These are phyloP conservation scores for Ectemnius lituratus DNA, from an alignment of 2,888 invertebrate species.

Conservation along the genomic window DNA sequence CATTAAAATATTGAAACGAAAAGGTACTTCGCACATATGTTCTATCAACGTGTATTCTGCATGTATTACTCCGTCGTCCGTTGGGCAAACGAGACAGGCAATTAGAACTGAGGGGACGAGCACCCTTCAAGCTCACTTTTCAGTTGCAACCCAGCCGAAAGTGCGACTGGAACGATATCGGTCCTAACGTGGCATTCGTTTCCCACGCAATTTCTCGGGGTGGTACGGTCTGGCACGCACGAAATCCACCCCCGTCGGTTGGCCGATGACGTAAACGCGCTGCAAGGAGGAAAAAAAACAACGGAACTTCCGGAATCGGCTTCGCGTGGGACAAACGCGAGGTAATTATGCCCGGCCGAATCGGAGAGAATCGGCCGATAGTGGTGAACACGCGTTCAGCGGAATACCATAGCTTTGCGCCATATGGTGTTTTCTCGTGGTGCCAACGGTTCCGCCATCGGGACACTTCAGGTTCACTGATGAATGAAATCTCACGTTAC, in stretches of 20 bases:
- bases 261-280: constrained; percentile 29
- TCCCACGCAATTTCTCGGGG: constrained; percentile 57
- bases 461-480: not conserved
- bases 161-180: constrained; percentile 31
- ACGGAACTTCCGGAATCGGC: constrained; percentile 27
- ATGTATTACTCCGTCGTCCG: too few species aligned
- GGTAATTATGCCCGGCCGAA: constrained; percentile 41
- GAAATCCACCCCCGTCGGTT: constrained; percentile 42
- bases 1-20: too few species aligned
- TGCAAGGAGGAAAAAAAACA: constrained; percentile 40
- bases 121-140: too few species aligned
- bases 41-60: too few species aligned
- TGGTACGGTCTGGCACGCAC: constrained; percentile 64
- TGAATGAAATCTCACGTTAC: not conserved
- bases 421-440: constrained; percentile 59
- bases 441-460: constrained; percentile 37
- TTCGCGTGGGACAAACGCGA: constrained; percentile 50
- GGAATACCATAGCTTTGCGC: constrained; percentile 43
- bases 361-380: constrained; percentile 43
- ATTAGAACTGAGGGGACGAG: too few species aligned
- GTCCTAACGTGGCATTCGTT: constrained; percentile 45
- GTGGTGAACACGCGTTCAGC: constrained; percentile 38
- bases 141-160: too few species aligned
- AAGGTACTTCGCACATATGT: too few species aligned
- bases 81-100: too few species aligned